Base-by-base conservation (phyloP, 2,888 invertebrate genomes). In the Magallana nippona region DNA sequence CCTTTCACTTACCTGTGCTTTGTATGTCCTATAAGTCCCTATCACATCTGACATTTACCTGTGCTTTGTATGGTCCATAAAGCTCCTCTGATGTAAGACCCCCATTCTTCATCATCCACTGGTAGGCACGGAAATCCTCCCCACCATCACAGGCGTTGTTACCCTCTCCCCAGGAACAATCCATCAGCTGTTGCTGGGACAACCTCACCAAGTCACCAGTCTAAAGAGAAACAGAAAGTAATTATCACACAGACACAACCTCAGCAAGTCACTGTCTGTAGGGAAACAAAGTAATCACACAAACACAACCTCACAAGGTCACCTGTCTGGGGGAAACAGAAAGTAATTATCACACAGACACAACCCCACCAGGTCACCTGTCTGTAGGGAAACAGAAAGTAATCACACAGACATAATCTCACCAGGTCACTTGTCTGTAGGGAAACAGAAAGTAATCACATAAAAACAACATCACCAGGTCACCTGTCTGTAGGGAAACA, bases 81-180 rank as follows among this genome's bases (percentile, higher is more conserved):
- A 96, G 96, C 83, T 97, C 98, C 93, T 98, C 98, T 13, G 97
- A 96, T 0, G 98, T 97, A 77, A 98, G 95, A 82, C 98, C 97
- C 82, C 97, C 97, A 90, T 97, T 97, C 93, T 97, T 96, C 95
- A 97, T 96, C 94, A 98, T 98, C 97, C 98, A 99, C 90, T 97
- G 96, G 93, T 98, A 99, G 0, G 98, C 96, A 82, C 98, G 95
- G 95, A 97, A 98, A 94, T 98, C 98, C 94, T 98, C 98, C n/a
- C 98, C 98, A 2, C 98, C 99, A 94, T 99, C 98, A 94, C 98
- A 99, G 0, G 98, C 99, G 87, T 94, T 94, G 94, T 99, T 98
- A 55, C 98, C 98, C 94, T 96, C 98, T 94, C 97, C 97, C 98
- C 98, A 99, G 0, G 98, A 98, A 94, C 99, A 99, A 95, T 99